Conservation (phyloP, 1,140 invertebrate genomes). For the Meteorus sp. region DNA sequence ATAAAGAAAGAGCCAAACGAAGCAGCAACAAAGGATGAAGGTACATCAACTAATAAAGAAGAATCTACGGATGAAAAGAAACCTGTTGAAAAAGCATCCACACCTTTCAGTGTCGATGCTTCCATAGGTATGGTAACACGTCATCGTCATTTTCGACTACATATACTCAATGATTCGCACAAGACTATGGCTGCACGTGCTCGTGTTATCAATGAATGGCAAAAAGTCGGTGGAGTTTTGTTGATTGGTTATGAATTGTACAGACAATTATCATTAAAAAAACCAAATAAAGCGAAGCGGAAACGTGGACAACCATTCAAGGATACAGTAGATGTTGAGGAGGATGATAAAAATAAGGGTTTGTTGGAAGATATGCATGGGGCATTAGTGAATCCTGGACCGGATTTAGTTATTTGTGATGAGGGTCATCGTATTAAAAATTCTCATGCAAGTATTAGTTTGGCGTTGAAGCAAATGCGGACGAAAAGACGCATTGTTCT, state of each 20-base stretch:
- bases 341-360: conserved; percentile 81
- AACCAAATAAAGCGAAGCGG: conserved; percentile 57
- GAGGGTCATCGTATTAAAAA: conserved; percentile 98
- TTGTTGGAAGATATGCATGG: conserved; percentile 84
- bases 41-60: conserved; percentile 48
- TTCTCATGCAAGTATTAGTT: conserved; percentile 89
- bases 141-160: conserved; percentile 82
- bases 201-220: conserved; percentile 83
- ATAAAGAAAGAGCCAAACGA: conserved; percentile 43
- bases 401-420: conserved; percentile 93
- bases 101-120: conserved; percentile 48
- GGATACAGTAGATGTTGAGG: conserved; percentile 60
- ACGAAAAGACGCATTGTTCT: conserved; percentile 88
- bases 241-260: conserved; percentile 98
- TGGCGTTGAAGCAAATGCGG: conserved; percentile 87
- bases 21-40: conserved; percentile 40
- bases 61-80: conserved; percentile 58
- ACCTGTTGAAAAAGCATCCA: conserved; percentile 40
- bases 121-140: conserved; percentile 55
- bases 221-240: conserved; percentile 85
- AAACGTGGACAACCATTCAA: conserved; percentile 54
- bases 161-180: conserved; percentile 90
- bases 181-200: conserved; percentile 87
- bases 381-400: conserved; percentile 87
- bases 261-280: conserved; percentile 80